Evolutionary conservation across 2,113 vertebrate species (phyloP), one percentile per base, ranked within the genome.

Genomic region (Cyanistes caeruleus): DNA sequence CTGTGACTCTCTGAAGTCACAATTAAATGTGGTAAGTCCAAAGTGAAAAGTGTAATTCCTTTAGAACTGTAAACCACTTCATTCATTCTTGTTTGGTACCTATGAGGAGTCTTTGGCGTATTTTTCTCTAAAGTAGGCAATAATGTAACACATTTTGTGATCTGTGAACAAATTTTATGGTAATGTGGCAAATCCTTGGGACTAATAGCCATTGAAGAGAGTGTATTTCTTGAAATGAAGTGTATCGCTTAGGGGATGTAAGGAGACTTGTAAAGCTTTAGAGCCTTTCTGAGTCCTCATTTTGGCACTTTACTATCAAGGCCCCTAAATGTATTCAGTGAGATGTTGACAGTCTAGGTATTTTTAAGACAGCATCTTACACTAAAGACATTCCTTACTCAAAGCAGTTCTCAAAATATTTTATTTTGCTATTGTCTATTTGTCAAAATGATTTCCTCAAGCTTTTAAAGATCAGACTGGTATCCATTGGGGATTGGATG

Each of bases 251-350:
- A 24, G 12, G 46, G 58, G 80, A 41, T 0, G 1, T 84, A 53
- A 52, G 46, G 27, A 89, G 63, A 78, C 91, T 56, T 86, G 72
- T 86, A 77, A 94, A 93, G 55, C 48, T 90, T 94, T 84, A 95
- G 48, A 94, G 79, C 68, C 52, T 93, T 91, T 85, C 43, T 41
- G 52, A 84, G 72, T 72, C 52, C 65, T 91, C 1, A 0, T 89
- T 52, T 90, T 92, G 73, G 31, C 94, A 91, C 58, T 94, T 95
- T 93, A 62, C 87, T 91, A 33, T 87, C 58, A 87, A 91, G 74
- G 77, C 53, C 76, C 60, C 65, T 93, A 84, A 96, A 94, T 94
- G 74, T 95, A 93, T 97, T 95, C 95, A 94, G 94, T 83, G 94
- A 94, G 87, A 93, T 90, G 78, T 59, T 96, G 91, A 85, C 91